Evolutionary conservation across 2,888 invertebrate species (phyloP).

Genomic region (Dugesia japonica): DNA sequence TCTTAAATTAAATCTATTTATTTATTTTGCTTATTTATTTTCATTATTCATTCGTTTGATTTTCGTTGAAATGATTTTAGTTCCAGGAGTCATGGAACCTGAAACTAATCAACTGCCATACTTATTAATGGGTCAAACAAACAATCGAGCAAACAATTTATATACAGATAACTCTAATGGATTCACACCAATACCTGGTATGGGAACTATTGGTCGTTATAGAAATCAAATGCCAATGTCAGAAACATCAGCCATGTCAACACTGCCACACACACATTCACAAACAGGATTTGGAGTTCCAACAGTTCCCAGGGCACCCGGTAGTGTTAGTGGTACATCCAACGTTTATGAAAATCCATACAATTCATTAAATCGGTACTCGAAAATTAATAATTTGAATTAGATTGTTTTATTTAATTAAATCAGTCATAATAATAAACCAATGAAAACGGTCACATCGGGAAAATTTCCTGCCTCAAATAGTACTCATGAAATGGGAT

Average conservation of each 20-base stretch:
- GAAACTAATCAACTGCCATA: neutral
- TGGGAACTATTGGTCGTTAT: neutral
- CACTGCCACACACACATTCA: neutral
- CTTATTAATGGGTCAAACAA: neutral
- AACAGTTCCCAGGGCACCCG: neutral
- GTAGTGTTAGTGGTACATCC: neutral
- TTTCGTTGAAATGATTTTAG: neutral
- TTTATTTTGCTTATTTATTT: too few species aligned
- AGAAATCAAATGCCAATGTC: conserved; percentile 15
- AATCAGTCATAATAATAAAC: neutral
- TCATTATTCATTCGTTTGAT: too few species aligned
- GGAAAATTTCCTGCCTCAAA: neutral
- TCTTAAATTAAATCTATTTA: too few species aligned
- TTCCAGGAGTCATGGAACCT: conserved; percentile 8
- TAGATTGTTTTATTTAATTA: too few species aligned
- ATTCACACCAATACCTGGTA: neutral
- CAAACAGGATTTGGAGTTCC: conserved; percentile 9
- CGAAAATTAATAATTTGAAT: neutral
- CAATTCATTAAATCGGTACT: neutral
- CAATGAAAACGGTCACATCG: neutral
- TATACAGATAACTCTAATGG: neutral
- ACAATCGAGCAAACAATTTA: neutral
- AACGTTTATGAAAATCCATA: neutral
- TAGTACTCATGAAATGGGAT: neutral
- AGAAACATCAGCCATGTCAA: neutral